These are phyloP conservation scores for Tupaia chinensis DNA, from an alignment of 2,113 vertebrate genomes.

Conservation along the genomic window DNA sequence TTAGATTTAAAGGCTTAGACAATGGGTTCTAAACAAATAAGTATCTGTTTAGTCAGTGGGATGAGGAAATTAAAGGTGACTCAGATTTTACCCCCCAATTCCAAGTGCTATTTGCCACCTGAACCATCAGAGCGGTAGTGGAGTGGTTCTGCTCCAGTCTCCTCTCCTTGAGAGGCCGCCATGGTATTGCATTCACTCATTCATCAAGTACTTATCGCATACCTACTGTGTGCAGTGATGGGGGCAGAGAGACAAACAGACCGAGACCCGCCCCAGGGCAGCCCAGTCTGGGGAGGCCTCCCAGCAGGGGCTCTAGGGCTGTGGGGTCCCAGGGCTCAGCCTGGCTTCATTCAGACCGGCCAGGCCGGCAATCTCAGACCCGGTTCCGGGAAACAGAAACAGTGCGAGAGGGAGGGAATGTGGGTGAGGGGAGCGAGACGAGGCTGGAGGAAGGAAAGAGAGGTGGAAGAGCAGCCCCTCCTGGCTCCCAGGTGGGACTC, in stretches of 20 bases:
- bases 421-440: background rate
- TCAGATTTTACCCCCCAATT: background rate
- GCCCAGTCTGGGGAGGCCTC: background rate
- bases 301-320: background rate
- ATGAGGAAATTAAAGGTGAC: slow-evolving; percentile 45
- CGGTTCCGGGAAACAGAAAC: background rate
- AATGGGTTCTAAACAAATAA: slow-evolving; percentile 39
- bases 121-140: background rate
- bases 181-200: background rate
- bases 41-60: slow-evolving; percentile 52
- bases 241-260: background rate
- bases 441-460: background rate
- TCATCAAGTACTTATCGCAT: background rate
- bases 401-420: background rate
- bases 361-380: background rate
- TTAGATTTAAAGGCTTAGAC: slow-evolving; percentile 26
- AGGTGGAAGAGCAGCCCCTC: background rate
- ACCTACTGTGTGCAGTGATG: background rate
- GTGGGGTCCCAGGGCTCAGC: background rate
- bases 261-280: no score
- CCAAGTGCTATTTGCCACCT: background rate
- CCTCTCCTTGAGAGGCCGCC: background rate
- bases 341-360: background rate
- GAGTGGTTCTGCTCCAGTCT: background rate
- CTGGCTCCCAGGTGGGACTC: background rate